Percentiles rank a stretch among this genome's conserved stretches.
Conservation (phyloP, 2,888 invertebrate genomes). For the Thymelicus sylvestris region DNA sequence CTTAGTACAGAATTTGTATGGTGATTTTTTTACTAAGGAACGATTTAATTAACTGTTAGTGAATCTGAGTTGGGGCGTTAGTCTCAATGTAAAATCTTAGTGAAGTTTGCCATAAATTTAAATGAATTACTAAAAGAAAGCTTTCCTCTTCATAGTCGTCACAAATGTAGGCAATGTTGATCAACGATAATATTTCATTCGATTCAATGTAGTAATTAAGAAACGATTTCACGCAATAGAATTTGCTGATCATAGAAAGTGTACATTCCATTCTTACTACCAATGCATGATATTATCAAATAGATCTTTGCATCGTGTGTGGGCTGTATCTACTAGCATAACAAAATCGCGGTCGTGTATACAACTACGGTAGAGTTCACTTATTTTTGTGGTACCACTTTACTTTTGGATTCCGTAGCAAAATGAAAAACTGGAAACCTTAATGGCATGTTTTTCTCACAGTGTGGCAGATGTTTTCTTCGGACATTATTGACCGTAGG, state of each 20-base stretch:
- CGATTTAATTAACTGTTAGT: too few relatives aligned
- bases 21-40: too few relatives aligned
- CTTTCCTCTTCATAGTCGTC: too few relatives aligned
- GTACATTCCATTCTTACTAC: conserved; percentile 7
- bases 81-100: too few relatives aligned
- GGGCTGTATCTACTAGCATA: background rate
- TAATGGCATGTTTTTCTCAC: too few relatives aligned
- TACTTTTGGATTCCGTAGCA: background rate
- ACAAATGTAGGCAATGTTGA: background rate
- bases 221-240: background rate
- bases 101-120: background rate
- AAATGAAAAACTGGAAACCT: background rate
- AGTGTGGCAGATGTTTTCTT: too few relatives aligned
- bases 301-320: conserved; percentile 11
- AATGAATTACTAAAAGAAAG: background rate
- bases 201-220: conserved; percentile 10
- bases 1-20: too few relatives aligned
- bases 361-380: background rate
- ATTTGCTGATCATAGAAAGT: conserved; percentile 9
- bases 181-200: background rate
- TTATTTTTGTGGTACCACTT: background rate
- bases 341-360: background rate
- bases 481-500: too few relatives aligned
- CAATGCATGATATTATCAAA: conserved; percentile 1
- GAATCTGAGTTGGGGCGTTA: too few relatives aligned